Evolutionary conservation across 2,113 vertebrate genomes (phyloP).

Genomic region (Arizona elegans): DNA sequence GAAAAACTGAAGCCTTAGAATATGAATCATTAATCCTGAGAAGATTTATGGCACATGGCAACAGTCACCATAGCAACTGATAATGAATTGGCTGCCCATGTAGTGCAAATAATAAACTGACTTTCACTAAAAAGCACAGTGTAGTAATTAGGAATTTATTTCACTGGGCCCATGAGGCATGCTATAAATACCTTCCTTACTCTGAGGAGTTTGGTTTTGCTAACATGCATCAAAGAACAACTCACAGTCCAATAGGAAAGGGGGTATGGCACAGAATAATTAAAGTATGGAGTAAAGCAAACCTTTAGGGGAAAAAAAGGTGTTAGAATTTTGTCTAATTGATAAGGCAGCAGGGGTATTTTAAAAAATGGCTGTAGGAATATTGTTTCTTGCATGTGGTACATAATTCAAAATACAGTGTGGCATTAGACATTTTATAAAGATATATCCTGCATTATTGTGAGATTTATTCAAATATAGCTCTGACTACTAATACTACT

Average conservation of each 20-base stretch:
- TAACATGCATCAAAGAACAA: neutral
- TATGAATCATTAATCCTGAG: neutral
- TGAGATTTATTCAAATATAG: neutral
- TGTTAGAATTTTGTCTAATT: neutral
- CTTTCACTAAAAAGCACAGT: neutral
- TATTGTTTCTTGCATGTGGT: no score
- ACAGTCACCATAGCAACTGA: constrained; percentile 5
- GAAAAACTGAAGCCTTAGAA: neutral
- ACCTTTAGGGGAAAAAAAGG: neutral
- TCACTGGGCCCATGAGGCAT: neutral
- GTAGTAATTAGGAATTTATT: constrained; percentile 2
- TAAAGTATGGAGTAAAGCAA: neutral
- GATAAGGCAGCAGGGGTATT: neutral
- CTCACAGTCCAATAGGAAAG: neutral
- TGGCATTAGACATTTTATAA: neutral
- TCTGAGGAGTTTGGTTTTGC: neutral
- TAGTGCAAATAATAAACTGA: neutral
- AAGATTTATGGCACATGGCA: constrained; percentile 12
- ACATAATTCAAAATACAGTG: neutral
- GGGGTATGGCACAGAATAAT: neutral
- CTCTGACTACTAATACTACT: neutral
- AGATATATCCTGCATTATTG: neutral
- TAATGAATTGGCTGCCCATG: constrained; percentile 14
- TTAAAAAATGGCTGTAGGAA: neutral
- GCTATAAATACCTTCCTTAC: neutral